phyloP scores from a whole-genome alignment of 2,113 vertebrate genomes.

The Ochotona curzoniae region DNA sequence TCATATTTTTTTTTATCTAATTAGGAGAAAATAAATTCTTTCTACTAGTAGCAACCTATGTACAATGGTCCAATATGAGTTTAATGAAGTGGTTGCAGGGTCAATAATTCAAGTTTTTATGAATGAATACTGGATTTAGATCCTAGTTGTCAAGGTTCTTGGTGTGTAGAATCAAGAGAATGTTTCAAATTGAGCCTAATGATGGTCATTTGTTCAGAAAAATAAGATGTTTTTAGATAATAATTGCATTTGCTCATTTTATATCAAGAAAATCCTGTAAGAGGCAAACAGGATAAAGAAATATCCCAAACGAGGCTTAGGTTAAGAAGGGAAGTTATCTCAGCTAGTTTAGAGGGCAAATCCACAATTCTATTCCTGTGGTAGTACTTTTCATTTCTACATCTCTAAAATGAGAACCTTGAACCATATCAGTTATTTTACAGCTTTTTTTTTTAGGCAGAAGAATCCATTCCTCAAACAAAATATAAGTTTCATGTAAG shows the following conservation, averaged over 20 bases:
- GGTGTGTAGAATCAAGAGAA: not conserved
- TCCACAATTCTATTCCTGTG: not conserved
- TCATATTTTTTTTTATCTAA: not conserved
- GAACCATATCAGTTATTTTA: not conserved
- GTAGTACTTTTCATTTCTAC: not conserved
- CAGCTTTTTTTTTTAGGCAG: not conserved
- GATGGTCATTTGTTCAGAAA: not conserved
- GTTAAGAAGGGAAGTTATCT: not conserved
- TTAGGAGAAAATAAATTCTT: conserved; percentile 11
- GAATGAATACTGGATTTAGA: not conserved
- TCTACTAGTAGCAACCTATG: not conserved
- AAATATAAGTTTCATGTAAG: not conserved
- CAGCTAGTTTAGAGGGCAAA: not conserved
- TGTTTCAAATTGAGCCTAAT: not conserved
- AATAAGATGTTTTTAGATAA: not conserved
- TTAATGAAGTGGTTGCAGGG: conserved; percentile 24
- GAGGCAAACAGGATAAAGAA: not conserved
- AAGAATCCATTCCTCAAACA: not conserved
- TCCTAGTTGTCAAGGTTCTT: not conserved
- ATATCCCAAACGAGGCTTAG: not conserved
- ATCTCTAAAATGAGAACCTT: not conserved
- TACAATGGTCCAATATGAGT: not conserved
- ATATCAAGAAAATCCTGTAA: conserved; percentile 1
- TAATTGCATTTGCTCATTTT: not conserved
- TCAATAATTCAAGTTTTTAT: conserved; percentile 18